These are phyloP conservation scores for Ochotona curzoniae DNA, from an alignment of 2,113 vertebrate genomes.

Conservation along the genomic window DNA sequence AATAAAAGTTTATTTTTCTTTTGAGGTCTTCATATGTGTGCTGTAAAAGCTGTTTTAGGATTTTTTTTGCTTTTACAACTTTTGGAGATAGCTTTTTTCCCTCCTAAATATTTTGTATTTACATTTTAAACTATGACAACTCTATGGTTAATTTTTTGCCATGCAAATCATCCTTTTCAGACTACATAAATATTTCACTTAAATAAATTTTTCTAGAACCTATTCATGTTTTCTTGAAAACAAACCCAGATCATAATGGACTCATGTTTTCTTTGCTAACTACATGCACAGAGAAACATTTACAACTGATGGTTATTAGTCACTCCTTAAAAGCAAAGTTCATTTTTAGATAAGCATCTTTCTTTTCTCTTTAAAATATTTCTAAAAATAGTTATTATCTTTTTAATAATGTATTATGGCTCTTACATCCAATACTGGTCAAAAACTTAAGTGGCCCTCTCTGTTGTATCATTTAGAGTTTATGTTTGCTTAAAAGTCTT, in stretches of 20 bases:
- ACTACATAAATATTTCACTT: background rate
- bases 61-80: background rate
- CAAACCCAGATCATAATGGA: background rate
- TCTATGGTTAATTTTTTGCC: background rate
- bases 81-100: background rate
- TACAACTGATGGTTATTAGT: background rate
- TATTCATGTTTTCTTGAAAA: background rate
- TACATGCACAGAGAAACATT: background rate
- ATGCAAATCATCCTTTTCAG: background rate
- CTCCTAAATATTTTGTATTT: background rate
- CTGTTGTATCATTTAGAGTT: background rate
- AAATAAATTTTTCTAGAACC: background rate
- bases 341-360: slow-evolving; percentile 24
- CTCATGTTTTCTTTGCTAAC: background rate
- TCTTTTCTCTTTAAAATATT: background rate
- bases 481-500: background rate
- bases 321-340: background rate
- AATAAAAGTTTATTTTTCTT: background rate
- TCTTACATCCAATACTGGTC: background rate
- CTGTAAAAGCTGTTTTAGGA: background rate
- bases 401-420: background rate
- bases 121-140: background rate
- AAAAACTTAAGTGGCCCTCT: background rate
- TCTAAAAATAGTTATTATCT: background rate
- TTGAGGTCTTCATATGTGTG: background rate